Percentiles rank a stretch among this genome's conserved stretches.
These are phyloP conservation scores for Cheirogaleus medius DNA, from an alignment of 2,113 vertebrate genomes.

Conservation along the genomic window DNA sequence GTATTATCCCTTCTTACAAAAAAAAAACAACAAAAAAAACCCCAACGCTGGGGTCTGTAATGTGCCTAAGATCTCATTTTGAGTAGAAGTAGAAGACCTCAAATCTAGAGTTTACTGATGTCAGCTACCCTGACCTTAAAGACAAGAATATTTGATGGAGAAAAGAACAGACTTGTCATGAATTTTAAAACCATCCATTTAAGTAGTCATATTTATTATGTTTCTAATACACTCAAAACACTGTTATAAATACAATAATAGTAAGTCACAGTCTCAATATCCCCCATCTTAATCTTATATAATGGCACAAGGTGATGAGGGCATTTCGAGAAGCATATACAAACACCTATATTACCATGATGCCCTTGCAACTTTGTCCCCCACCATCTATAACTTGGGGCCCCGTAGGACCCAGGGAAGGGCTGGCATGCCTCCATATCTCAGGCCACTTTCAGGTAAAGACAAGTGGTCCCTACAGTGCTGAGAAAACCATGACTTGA, in stretches of 20 bases:
- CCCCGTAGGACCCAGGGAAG: neutral
- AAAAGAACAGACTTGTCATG: neutral
- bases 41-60: neutral
- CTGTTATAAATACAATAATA: neutral
- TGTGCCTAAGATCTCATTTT: neutral
- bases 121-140: neutral
- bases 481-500: neutral
- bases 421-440: neutral
- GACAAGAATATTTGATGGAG: neutral
- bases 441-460: neutral
- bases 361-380: neutral
- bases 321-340: neutral
- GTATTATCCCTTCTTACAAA: neutral
- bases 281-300: neutral
- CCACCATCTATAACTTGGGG: neutral
- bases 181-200: neutral
- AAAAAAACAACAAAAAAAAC: neutral
- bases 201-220: neutral
- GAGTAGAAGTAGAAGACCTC: neutral
- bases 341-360: neutral
- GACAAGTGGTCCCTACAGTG: neutral
- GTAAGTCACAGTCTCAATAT: neutral
- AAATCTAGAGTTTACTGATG: neutral
- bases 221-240: neutral
- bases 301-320: neutral